Conservation (phyloP, 2,888 invertebrate species). For the Pegoplata infirma region DNA sequence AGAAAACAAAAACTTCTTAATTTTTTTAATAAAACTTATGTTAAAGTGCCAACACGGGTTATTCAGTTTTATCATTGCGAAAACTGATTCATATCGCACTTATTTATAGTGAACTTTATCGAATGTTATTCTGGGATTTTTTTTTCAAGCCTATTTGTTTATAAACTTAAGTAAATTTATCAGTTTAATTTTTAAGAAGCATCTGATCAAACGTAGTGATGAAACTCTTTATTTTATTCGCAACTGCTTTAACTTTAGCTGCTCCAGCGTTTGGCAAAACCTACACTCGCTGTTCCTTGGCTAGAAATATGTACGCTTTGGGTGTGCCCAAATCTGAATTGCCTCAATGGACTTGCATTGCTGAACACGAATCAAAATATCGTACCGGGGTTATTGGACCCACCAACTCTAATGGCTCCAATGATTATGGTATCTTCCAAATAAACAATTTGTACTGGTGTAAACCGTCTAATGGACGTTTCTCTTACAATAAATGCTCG, state of each 20-base stretch:
- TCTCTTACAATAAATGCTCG: conserved; percentile 69
- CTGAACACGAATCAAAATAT: conserved; percentile 61
- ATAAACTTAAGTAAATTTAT: too few relatives aligned
- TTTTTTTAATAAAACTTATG: too few relatives aligned
- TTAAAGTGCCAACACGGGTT: too few relatives aligned
- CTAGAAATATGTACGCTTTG: conserved; percentile 60
- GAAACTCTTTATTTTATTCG: conserved; percentile 29
- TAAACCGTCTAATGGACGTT: conserved; percentile 64
- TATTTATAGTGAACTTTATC: too few relatives aligned
- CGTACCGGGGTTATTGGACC: conserved; percentile 75
- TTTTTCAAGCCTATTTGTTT: too few relatives aligned
- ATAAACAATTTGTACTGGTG: conserved; percentile 73
- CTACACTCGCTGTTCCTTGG: conserved; percentile 36
- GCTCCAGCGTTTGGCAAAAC: conserved; percentile 66
- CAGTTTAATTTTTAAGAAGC: too few relatives aligned
- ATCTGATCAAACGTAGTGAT: too few relatives aligned
- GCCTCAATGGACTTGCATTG: conserved; percentile 34
- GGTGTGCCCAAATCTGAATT: conserved; percentile 44
- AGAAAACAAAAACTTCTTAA: too few relatives aligned
- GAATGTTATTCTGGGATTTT: too few relatives aligned
- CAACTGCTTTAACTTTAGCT: conserved; percentile 60
- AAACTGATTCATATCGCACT: too few relatives aligned
- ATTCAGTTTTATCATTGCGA: too few relatives aligned
- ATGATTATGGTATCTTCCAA: conserved; percentile 69
- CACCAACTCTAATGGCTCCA: conserved; percentile 76